Evolutionary conservation across 2,113 vertebrate genomes (phyloP).

Genomic region (Gadus chalcogrammus): DNA sequence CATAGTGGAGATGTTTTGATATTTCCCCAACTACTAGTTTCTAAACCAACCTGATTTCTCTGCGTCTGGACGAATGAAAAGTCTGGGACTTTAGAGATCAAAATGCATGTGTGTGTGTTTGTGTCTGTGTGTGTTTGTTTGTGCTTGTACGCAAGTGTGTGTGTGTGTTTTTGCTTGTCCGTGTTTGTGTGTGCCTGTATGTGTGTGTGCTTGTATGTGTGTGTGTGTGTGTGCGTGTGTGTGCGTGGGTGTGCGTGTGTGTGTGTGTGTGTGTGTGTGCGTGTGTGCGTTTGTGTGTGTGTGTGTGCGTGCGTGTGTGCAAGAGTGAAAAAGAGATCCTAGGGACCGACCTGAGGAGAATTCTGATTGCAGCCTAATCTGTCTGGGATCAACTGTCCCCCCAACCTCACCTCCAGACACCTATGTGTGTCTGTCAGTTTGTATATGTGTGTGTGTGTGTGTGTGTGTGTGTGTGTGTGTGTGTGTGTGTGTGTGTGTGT

Average conservation of each 20-base stretch:
- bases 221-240: slow-evolving; percentile 2
- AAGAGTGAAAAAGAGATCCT: slow-evolving; percentile 30
- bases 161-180: slow-evolving; percentile 9
- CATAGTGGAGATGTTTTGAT: too few species aligned
- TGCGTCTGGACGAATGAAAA: neutral
- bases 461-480: too few species aligned
- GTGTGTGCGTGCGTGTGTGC: slow-evolving; percentile 17
- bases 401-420: slow-evolving; percentile 45
- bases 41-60: neutral
- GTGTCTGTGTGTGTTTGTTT: too few species aligned
- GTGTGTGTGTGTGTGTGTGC: slow-evolving; percentile 8
- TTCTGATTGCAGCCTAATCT: slow-evolving; percentile 67
- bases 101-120: neutral
- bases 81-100: slow-evolving; percentile 31
- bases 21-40: neutral
- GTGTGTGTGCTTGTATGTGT: slow-evolving; percentile 2
- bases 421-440: slow-evolving; percentile 15
- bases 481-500: too few species aligned
- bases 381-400: slow-evolving; percentile 66
- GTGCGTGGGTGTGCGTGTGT: neutral
- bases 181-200: slow-evolving; percentile 2
- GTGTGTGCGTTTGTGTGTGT: slow-evolving; percentile 1
- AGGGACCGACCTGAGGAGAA: slow-evolving; percentile 57
- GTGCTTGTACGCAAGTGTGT: slow-evolving; percentile 1
- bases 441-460: too few species aligned